A percentile compares a stretch with the other conserved stretches of the same genome.
Evolutionary conservation across 2,113 vertebrate species (phyloP).

Genomic region (Willisornis vidua): DNA sequence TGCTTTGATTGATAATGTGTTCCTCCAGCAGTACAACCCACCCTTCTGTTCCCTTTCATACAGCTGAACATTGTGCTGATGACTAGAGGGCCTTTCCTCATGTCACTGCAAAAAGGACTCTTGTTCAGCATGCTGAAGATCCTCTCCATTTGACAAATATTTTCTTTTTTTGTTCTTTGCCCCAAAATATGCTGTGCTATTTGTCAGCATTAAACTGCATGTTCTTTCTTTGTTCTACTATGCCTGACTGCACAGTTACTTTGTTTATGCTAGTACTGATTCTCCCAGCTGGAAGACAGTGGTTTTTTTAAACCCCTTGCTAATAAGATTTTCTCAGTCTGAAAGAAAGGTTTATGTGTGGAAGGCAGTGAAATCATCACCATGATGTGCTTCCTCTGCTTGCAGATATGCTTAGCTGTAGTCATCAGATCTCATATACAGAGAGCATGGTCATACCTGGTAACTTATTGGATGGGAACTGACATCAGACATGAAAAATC

Average conservation of each 20-base stretch:
- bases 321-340: not conserved
- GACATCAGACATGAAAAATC: not conserved
- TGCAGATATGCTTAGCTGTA: not conserved
- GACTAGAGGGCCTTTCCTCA: constrained; percentile 19
- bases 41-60: constrained; percentile 40
- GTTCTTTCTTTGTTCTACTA: not conserved
- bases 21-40: constrained; percentile 44
- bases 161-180: constrained; percentile 9
- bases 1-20: constrained; percentile 58
- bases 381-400: not conserved
- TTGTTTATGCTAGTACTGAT: not conserved
- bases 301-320: not conserved
- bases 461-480: not conserved
- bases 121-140: constrained; percentile 20
- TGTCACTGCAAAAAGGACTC: not conserved
- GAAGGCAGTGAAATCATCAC: not conserved
- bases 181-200: not conserved
- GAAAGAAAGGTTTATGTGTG: not conserved
- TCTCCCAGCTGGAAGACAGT: not conserved
- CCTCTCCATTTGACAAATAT: constrained; percentile 28
- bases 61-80: not conserved
- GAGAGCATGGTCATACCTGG: not conserved
- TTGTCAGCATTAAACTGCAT: constrained; percentile 19
- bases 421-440: not conserved
- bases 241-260: not conserved